Evolutionary conservation across 2,888 invertebrate genomes (phyloP), one percentile per base, ranked within the genome.

Genomic region (Aplocera efformata): DNA sequence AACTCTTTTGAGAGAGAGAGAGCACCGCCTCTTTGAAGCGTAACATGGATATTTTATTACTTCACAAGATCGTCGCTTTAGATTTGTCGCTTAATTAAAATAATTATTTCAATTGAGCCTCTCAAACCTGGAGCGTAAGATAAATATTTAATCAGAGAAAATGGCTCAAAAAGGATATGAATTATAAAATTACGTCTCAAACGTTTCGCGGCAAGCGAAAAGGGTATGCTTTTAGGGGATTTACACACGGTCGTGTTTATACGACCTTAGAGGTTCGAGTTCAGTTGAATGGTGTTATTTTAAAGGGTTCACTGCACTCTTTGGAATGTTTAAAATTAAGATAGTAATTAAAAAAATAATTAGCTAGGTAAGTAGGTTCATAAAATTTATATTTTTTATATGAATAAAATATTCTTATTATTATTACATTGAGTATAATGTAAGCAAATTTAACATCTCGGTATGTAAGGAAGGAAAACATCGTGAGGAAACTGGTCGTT

Each of bases 111-210:
- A 54, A 58, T 51, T 58, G 50, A 42, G 37, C 54, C 10, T 43
- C 30, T 51, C 53, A 49, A 58, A 55, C 33, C 3, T 3, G 3
- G 13, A 17, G 13, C n/a, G n/a, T 17, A 3, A 17, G 13, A 17
- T 17, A 17, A 17, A 17, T 17, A 17, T 77, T 85, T 82, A 72
- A 85, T 79, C 61, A 67, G 58, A 62, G 78, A 81, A 86, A 86
- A 85, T 80, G 79, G 71, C 63, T 67, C 70, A 70, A 83, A 84
- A 85, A 82, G 83, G 83, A 79, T 48, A 52, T 81, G 72, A 82
- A 79, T 85, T 85, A 85, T 79, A 71, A 76, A 83, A 83, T 84
- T 82, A 80, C 58, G 72, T 72, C 69, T 74, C 73, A 79, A 84
- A 80, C 74, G 80, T 72, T 84, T 82, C 74, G 71, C 60, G 68